Conservation (phyloP, 2,888 invertebrate species). For the Parelbella ahira region DNA sequence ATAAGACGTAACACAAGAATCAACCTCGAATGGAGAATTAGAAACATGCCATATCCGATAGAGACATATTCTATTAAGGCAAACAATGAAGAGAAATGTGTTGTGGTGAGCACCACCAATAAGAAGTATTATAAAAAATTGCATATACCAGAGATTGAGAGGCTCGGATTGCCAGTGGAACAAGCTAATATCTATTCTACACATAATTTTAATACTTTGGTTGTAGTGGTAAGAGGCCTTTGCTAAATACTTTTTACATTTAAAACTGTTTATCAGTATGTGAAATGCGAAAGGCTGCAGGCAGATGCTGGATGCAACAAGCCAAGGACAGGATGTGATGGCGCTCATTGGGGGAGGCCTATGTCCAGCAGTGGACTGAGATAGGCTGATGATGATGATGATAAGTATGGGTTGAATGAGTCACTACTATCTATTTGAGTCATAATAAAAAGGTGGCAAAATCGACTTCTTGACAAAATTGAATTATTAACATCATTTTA, state of each 20-base stretch:
- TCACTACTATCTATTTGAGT: no score
- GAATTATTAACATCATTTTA: no score
- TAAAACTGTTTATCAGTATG: no score
- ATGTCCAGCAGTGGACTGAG: no score
- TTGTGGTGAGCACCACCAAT: conserved; percentile 87
- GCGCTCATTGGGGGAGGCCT: no score
- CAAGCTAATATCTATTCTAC: conserved; percentile 83
- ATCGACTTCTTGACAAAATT: no score
- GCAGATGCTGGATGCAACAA: no score
- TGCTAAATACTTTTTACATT: background rate
- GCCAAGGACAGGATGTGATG: no score
- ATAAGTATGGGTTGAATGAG: no score
- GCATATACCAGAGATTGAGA: conserved; percentile 84
- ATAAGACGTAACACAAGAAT: conserved; percentile 86
- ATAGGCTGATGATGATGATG: no score
- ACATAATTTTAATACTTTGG: conserved; percentile 88
- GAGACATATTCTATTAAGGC: conserved; percentile 85
- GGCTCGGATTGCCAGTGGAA: conserved; percentile 81
- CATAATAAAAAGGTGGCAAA: no score
- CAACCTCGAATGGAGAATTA: conserved; percentile 90
- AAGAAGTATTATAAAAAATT: conserved; percentile 91
- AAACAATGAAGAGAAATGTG: conserved; percentile 81
- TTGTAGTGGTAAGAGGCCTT: conserved; percentile 82
- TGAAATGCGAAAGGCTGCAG: no score
- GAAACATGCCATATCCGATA: conserved; percentile 87